Evolutionary conservation across 1,140 invertebrate species (phyloP).

Genomic region (Panulirus ornatus): DNA sequence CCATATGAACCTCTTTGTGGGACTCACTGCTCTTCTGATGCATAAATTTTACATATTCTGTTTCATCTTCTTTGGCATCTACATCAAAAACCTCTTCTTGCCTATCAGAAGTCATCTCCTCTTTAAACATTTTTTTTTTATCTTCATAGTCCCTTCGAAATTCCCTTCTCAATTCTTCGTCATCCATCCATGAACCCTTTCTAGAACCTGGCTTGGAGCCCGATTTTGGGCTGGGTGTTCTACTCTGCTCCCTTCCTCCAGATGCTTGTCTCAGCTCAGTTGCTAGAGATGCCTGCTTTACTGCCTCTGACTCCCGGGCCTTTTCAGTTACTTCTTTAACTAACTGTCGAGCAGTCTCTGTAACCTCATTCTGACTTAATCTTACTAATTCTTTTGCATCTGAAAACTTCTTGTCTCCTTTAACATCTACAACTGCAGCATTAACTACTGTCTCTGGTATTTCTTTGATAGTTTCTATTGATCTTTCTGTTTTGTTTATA

Average conservation of each 20-base stretch:
- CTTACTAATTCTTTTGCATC: slow-evolving; percentile 76
- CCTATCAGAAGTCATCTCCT: slow-evolving; percentile 67
- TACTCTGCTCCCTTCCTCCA: slow-evolving; percentile 36
- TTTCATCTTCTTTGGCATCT: slow-evolving; percentile 47
- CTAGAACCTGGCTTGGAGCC: slow-evolving; percentile 51
- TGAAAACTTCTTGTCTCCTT: slow-evolving; percentile 78
- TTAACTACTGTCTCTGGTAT: slow-evolving; percentile 75
- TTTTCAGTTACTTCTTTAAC: slow-evolving; percentile 78
- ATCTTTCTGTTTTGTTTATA: slow-evolving; percentile 61
- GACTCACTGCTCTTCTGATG: slow-evolving; percentile 69
- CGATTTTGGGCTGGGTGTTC: slow-evolving; percentile 43
- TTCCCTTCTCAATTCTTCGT: slow-evolving; percentile 60
- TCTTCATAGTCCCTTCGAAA: slow-evolving; percentile 70
- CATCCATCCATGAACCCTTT: slow-evolving; percentile 70
- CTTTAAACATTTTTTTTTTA: slow-evolving; percentile 73
- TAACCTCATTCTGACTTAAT: slow-evolving; percentile 61
- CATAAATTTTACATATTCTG: background rate
- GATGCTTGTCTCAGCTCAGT: slow-evolving; percentile 15
- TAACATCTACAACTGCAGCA: slow-evolving; percentile 76
- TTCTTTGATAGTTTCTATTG: slow-evolving; percentile 76
- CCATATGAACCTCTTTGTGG: slow-evolving; percentile 70
- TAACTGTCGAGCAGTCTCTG: slow-evolving; percentile 70
- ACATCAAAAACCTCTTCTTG: slow-evolving; percentile 32
- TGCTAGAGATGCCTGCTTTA: slow-evolving; percentile 69
- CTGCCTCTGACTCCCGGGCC: slow-evolving; percentile 78